A percentile compares a stretch with the other conserved stretches of the same genome.
phyloP scores from a whole-genome alignment of 2,797 vertebrate genomes.

The Allobates femoralis region DNA sequence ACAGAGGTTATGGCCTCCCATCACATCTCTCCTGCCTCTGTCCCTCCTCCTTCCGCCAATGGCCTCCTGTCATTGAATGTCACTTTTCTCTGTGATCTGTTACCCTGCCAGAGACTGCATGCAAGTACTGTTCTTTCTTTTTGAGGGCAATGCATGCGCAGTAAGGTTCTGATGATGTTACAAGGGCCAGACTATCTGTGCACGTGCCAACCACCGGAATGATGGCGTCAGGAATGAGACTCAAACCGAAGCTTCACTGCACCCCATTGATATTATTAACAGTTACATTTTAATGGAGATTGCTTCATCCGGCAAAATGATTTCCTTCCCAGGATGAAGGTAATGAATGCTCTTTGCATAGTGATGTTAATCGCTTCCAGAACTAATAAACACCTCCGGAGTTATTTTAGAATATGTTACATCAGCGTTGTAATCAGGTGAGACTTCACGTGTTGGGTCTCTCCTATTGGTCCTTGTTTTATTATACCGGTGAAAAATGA shows the following conservation, averaged over 20 bases:
- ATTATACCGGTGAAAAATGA: background rate
- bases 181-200: too few species aligned
- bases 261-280: background rate
- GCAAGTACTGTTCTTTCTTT: too few species aligned
- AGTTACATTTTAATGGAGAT: background rate
- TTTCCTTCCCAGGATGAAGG: background rate
- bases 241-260: background rate
- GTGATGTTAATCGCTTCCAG: background rate
- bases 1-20: too few species aligned
- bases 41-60: too few species aligned
- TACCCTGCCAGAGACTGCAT: too few species aligned
- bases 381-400: constrained; percentile 2
- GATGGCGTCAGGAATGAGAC: too few species aligned
- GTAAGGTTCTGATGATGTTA: too few species aligned
- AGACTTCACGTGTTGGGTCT: background rate
- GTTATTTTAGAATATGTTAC: background rate
- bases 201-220: too few species aligned
- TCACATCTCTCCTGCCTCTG: too few species aligned
- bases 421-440: background rate
- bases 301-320: background rate
- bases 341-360: background rate
- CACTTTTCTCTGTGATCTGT: too few species aligned
- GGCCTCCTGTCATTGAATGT: too few species aligned
- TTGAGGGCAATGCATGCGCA: too few species aligned
- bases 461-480: background rate